Conservation (phyloP, 1,140 invertebrate species). For the Octopus sinensis region DNA sequence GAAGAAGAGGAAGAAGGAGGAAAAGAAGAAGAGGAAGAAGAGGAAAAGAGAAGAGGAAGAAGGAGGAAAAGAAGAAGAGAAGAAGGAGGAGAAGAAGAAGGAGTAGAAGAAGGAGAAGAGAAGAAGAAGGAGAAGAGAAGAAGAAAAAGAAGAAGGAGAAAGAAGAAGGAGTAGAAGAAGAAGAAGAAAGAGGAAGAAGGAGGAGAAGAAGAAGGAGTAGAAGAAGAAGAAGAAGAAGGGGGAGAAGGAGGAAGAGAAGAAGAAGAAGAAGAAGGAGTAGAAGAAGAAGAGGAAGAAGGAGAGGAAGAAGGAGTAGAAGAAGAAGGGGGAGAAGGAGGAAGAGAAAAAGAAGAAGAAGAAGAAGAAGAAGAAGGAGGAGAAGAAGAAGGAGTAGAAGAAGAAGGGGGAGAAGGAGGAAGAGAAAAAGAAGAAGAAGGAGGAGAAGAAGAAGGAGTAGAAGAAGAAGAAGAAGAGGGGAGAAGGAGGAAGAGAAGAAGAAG, state of each 20-base stretch:
- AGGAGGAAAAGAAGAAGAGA: conserved; percentile 19
- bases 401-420: background rate
- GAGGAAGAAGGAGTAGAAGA: conserved; percentile 11
- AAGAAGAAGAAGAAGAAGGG: conserved; percentile 16
- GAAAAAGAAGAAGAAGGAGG: background rate
- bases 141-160: conserved; percentile 10
- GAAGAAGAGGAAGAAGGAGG: background rate
- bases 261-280: conserved; percentile 13
- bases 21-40: conserved; percentile 12
- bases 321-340: conserved; percentile 11
- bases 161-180: conserved; percentile 4
- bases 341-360: conserved; percentile 4
- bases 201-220: conserved; percentile 16
- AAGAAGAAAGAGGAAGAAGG: conserved; percentile 17
- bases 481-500: background rate
- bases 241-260: background rate
- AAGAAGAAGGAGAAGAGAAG: conserved; percentile 19
- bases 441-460: background rate
- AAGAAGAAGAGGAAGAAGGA: background rate
- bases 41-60: conserved; percentile 16
- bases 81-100: conserved; percentile 20
- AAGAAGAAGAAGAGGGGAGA: background rate
- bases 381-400: background rate
- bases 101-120: conserved; percentile 16
- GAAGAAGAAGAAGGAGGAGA: background rate